Evolutionary conservation across 2,888 invertebrate species (phyloP).

Genomic region (Chrysolina oricalcia): DNA sequence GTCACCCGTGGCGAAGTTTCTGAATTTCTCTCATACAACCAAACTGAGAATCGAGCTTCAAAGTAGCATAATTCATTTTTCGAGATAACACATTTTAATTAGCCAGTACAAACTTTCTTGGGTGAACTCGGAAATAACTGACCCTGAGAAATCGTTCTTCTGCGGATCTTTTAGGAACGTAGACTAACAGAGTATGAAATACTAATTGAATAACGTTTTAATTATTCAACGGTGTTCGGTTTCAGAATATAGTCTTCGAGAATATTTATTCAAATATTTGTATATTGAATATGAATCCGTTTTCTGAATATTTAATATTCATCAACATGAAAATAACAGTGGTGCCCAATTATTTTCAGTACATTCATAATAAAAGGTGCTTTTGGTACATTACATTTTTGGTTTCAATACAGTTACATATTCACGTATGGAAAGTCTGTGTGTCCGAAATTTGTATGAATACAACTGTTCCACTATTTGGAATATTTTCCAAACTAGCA

Average conservation of each 20-base stretch:
- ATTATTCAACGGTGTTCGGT: not conserved
- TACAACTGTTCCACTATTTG: too few species aligned
- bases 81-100: constrained; percentile 47
- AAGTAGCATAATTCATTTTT: constrained; percentile 38
- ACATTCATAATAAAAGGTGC: too few species aligned
- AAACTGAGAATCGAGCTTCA: constrained; percentile 31
- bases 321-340: too few species aligned
- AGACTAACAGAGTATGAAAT: too few species aligned
- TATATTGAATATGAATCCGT: too few species aligned
- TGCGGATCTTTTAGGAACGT: not conserved
- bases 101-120: constrained; percentile 32
- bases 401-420: too few species aligned
- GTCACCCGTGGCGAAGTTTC: not conserved
- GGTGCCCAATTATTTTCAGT: too few species aligned
- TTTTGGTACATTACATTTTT: too few species aligned
- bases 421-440: too few species aligned
- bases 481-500: too few species aligned
- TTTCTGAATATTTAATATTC: too few species aligned
- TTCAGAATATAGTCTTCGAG: not conserved
- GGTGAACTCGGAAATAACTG: constrained; percentile 20
- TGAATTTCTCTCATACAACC: constrained; percentile 14
- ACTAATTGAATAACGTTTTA: not conserved
- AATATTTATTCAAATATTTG: not conserved
- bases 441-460: too few species aligned
- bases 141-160: not conserved